A percentile compares a stretch with the other conserved stretches of the same genome.
Conservation (phyloP, 1,140 invertebrate species). For the Drosophila asahinai region DNA sequence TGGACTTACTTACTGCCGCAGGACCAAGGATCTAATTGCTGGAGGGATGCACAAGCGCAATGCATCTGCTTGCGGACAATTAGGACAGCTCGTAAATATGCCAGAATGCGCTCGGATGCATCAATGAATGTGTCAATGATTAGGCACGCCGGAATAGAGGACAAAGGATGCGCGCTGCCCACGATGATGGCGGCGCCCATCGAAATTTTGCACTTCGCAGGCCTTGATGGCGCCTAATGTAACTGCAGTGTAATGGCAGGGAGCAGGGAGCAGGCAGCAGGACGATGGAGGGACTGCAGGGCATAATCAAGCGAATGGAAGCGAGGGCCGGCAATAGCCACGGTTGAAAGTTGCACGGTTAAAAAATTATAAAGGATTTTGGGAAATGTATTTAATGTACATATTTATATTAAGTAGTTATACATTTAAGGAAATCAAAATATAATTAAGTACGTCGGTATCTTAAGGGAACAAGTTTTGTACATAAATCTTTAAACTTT, state of each 20-base stretch:
- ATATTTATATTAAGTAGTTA: too few species aligned
- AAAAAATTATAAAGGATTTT: not conserved
- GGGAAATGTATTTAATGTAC: too few species aligned
- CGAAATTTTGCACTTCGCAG: conserved; percentile 66
- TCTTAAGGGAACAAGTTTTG: too few species aligned
- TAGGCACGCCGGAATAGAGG: conserved; percentile 42
- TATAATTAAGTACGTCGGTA: too few species aligned
- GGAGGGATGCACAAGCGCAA: not conserved
- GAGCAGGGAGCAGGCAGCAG: not conserved
- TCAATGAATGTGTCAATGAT: conserved; percentile 83
- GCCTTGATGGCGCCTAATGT: conserved; percentile 60
- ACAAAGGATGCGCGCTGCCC: conserved; percentile 46
- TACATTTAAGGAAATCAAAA: too few species aligned
- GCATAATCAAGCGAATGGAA: conserved; percentile 72
- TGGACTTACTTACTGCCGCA: not conserved
- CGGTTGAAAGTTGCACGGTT: conserved; percentile 10
- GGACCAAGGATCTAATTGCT: not conserved
- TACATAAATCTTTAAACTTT: too few species aligned
- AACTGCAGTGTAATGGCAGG: conserved; percentile 52
- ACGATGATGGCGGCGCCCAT: conserved; percentile 61
- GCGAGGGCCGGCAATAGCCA: conserved; percentile 28
- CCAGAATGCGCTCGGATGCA: conserved; percentile 59
- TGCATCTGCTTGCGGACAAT: conserved; percentile 44
- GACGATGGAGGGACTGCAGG: conserved; percentile 24
- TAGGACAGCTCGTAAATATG: conserved; percentile 68